phyloP scores from a whole-genome alignment of 2,797 vertebrate genomes.

The Scomberomorus guttatus region DNA sequence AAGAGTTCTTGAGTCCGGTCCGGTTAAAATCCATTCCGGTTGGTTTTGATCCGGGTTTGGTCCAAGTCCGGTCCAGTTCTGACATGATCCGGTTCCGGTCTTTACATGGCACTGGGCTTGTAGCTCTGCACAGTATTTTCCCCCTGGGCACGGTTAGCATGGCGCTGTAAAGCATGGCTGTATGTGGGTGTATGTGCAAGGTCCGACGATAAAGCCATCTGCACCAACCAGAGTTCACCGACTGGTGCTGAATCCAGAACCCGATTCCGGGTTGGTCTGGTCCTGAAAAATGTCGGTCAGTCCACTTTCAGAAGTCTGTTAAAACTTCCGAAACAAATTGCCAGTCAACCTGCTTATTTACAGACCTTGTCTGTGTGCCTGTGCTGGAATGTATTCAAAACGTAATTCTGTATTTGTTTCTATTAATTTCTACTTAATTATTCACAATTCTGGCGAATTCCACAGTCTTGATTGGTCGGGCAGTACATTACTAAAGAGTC shows the following conservation, averaged over 20 bases:
- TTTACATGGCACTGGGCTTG: constrained; percentile 86
- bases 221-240: constrained; percentile 37
- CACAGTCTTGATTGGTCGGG: constrained; percentile 83
- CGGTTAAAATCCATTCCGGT: constrained; percentile 48
- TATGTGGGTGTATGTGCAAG: constrained; percentile 59
- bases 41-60: constrained; percentile 73
- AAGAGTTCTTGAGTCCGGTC: constrained; percentile 68
- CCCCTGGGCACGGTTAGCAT: constrained; percentile 66
- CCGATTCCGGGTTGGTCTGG: constrained; percentile 57
- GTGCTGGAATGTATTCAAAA: constrained; percentile 88
- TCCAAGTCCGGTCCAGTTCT: constrained; percentile 76
- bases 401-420: constrained; percentile 52
- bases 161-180: constrained; percentile 74
- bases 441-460: constrained; percentile 64
- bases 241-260: constrained; percentile 49
- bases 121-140: constrained; percentile 82
- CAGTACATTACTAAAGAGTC: constrained; percentile 79
- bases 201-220: constrained; percentile 46
- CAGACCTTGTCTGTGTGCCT: constrained; percentile 71
- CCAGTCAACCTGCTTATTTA: constrained; percentile 48
- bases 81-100: constrained; percentile 71
- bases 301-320: constrained; percentile 14
- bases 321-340: constrained; percentile 18
- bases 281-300: constrained; percentile 49
- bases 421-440: constrained; percentile 41